phyloP scores from a whole-genome alignment of 2,113 vertebrate genomes.

The Pomatostomus ruficeps region DNA sequence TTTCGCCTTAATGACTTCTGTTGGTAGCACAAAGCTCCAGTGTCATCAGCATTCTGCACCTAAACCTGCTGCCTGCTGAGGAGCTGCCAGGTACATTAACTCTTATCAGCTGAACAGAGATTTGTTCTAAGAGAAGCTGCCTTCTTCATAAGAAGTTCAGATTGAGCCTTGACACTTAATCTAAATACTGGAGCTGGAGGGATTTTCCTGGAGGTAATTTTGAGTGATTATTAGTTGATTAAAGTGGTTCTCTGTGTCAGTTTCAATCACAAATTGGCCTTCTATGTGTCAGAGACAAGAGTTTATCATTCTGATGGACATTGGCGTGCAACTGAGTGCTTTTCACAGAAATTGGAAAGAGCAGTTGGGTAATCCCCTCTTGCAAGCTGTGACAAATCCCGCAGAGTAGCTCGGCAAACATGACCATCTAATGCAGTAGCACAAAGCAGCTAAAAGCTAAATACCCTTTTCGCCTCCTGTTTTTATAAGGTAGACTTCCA shows the following conservation, averaged over 20 bases:
- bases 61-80: neutral
- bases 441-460: neutral
- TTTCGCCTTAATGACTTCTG: neutral
- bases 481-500: neutral
- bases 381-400: neutral
- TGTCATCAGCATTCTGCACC: neutral
- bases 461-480: neutral
- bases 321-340: neutral
- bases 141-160: neutral
- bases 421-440: neutral
- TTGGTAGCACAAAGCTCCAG: neutral
- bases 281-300: neutral
- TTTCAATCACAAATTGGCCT: conserved; percentile 40
- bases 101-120: neutral
- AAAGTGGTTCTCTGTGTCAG: conserved; percentile 41
- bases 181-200: conserved; percentile 16
- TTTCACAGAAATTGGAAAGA: conserved; percentile 14
- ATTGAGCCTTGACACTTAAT: conserved; percentile 34
- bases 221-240: conserved; percentile 63
- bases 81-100: conserved; percentile 18
- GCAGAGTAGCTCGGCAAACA: neutral
- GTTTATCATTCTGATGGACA: conserved; percentile 27
- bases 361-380: neutral
- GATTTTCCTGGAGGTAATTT: conserved; percentile 49
- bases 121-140: neutral